These are phyloP conservation scores for Egretta garzetta DNA, from an alignment of 2,113 vertebrate species.

Conservation along the genomic window DNA sequence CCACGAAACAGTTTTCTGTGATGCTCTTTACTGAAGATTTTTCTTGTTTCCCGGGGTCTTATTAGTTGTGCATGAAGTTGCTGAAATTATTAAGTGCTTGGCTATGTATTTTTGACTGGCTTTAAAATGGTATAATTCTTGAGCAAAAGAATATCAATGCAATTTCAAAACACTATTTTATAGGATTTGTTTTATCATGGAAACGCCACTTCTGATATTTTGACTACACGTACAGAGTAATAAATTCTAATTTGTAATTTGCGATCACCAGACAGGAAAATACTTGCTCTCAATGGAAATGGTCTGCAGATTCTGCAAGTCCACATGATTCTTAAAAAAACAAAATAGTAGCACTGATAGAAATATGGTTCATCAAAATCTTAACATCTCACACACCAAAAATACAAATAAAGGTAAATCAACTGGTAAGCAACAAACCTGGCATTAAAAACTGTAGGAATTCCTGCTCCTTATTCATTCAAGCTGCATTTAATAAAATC, in stretches of 20 bases:
- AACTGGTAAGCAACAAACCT: constrained; percentile 64
- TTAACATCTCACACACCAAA: neutral
- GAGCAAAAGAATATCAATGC: constrained; percentile 53
- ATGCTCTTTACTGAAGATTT: constrained; percentile 42
- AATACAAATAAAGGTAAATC: neutral
- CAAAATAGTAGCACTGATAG: neutral
- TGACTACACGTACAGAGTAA: neutral
- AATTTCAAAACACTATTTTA: constrained; percentile 49
- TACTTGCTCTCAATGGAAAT: neutral
- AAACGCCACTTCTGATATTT: neutral
- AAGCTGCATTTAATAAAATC: constrained; percentile 11
- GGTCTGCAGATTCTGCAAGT: neutral
- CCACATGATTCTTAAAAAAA: neutral
- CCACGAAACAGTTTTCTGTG: constrained; percentile 30
- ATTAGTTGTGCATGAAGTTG: constrained; percentile 6
- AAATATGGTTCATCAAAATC: neutral
- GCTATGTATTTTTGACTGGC: constrained; percentile 11
- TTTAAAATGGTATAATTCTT: constrained; percentile 10
- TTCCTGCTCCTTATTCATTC: constrained; percentile 54
- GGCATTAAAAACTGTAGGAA: constrained; percentile 19
- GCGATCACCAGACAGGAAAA: neutral
- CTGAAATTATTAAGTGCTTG: constrained; percentile 5
- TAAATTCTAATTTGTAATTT: constrained; percentile 4
- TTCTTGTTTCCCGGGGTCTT: constrained; percentile 36
- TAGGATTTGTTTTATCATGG: neutral